These are phyloP conservation scores for Ormyrus thymus DNA, from an alignment of 2,888 invertebrate species.

Conservation along the genomic window DNA sequence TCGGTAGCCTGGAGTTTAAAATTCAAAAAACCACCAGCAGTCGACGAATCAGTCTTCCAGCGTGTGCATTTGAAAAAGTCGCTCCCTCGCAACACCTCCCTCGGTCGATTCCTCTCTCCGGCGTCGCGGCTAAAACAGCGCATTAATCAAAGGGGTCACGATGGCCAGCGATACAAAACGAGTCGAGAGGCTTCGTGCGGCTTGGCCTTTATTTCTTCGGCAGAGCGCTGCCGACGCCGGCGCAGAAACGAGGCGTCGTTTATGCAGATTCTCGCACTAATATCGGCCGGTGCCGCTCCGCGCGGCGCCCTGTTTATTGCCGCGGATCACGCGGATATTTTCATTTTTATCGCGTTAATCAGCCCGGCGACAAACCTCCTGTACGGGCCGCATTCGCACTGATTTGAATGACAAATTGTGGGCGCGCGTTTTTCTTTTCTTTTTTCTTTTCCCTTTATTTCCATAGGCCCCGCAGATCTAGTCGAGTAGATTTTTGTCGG, in stretches of 20 bases:
- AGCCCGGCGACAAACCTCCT: slow-evolving; percentile 4
- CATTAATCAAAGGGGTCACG: slow-evolving; percentile 45
- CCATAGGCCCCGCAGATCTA: no score
- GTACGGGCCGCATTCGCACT: slow-evolving; percentile 3
- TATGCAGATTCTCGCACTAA: slow-evolving; percentile 55
- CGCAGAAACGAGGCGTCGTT: slow-evolving; percentile 35
- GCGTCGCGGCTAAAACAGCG: slow-evolving; percentile 27
- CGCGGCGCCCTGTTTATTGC: slow-evolving; percentile 27
- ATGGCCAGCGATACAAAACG: background rate
- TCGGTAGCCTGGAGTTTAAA: no score
- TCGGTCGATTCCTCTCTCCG: background rate
- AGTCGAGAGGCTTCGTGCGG: no score
- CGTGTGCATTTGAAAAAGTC: no score
- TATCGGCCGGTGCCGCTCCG: slow-evolving; percentile 1
- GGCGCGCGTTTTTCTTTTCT: background rate
- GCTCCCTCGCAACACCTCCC: background rate
- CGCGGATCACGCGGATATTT: slow-evolving; percentile 42
- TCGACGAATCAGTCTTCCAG: no score
- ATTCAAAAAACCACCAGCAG: no score
- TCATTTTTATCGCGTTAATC: slow-evolving; percentile 45
- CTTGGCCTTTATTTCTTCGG: slow-evolving; percentile 1
- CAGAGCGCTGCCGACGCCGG: slow-evolving; percentile 19
- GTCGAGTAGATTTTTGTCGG: no score
- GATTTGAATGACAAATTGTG: slow-evolving; percentile 35
- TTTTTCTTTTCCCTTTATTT: background rate